phyloP scores from a whole-genome alignment of 2,113 vertebrate genomes.

The Anhinga anhinga region DNA sequence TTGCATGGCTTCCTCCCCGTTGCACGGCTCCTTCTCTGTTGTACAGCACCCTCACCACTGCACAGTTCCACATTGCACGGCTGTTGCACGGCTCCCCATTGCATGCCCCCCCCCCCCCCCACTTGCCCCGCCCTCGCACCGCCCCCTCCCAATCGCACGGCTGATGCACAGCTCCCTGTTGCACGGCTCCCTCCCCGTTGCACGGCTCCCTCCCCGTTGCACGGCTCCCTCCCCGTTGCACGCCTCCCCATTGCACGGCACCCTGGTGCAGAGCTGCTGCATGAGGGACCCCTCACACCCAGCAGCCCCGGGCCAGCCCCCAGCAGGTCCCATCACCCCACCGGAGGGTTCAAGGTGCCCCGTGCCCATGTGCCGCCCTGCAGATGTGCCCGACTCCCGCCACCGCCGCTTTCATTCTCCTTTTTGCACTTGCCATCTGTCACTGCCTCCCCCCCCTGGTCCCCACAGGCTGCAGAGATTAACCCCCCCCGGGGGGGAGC shows the following conservation, averaged over 20 bases:
- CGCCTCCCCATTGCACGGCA: rapidly evolving
- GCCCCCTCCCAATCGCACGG: background rate
- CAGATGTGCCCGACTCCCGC: background rate
- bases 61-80: background rate
- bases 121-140: rapidly evolving
- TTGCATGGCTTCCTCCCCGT: background rate
- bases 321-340: rapidly evolving
- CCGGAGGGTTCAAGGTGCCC: too few relatives aligned
- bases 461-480: background rate
- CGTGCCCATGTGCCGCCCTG: background rate
- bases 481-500: background rate
- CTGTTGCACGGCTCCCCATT: background rate
- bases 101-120: too few relatives aligned
- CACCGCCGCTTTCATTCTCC: background rate
- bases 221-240: background rate
- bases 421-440: background rate
- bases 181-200: background rate
- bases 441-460: rapidly evolving
- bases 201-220: background rate
- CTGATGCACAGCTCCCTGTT: rapidly evolving
- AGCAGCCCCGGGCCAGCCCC: background rate
- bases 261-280: rapidly evolving
- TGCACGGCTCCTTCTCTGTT: background rate
- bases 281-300: background rate
- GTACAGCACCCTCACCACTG: background rate